A percentile compares a stretch with the other conserved stretches of the same genome.
Conservation (phyloP, 2,113 vertebrate genomes). For the Hystrix cristata region DNA sequence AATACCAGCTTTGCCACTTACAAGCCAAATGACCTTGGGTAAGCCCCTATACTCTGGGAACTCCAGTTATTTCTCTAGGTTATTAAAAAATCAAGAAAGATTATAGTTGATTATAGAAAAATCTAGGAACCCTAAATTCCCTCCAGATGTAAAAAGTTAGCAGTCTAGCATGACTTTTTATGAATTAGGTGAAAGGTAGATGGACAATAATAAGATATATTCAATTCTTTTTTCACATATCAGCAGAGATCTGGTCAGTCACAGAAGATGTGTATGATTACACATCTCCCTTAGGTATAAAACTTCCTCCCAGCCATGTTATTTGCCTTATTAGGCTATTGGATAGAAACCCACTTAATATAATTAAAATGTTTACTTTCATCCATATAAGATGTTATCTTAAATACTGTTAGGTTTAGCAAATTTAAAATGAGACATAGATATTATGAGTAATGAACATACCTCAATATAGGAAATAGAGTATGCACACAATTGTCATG, state of each 20-base stretch:
- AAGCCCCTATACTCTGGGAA: neutral
- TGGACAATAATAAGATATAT: neutral
- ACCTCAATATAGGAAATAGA: neutral
- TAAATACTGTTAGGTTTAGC: neutral
- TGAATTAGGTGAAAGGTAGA: neutral
- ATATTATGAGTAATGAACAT: neutral
- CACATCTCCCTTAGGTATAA: neutral
- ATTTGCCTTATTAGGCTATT: neutral
- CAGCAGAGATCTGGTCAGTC: neutral
- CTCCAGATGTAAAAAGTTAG: neutral
- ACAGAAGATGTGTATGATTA: neutral
- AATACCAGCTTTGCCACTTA: neutral
- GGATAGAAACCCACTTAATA: neutral
- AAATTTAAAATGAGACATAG: neutral
- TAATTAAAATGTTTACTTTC: neutral
- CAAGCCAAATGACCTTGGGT: neutral
- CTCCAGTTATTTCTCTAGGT: neutral
- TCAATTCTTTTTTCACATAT: neutral
- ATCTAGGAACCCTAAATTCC: neutral
- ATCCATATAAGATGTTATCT: neutral
- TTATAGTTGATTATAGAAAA: neutral
- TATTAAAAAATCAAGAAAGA: neutral
- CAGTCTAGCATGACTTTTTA: neutral
- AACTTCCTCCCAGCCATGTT: neutral
- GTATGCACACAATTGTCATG: neutral